Conservation (phyloP, 2,113 vertebrate genomes). For the Equus quagga region DNA sequence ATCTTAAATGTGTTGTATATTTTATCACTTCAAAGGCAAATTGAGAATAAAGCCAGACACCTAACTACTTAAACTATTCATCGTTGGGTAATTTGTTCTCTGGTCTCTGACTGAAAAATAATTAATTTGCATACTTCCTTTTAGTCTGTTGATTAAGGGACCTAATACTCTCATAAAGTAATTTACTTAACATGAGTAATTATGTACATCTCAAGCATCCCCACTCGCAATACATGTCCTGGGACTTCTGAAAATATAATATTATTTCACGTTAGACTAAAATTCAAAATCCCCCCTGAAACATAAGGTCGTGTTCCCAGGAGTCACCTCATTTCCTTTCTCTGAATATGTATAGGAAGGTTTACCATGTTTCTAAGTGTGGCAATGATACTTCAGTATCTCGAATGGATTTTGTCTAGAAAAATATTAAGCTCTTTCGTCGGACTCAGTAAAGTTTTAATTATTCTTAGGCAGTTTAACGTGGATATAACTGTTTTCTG, state of each 20-base stretch:
- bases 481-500: background rate
- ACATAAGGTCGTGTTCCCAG: background rate
- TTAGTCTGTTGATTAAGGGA: background rate
- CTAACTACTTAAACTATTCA: background rate
- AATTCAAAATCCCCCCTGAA: conserved; percentile 6
- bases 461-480: background rate
- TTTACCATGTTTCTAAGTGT: background rate
- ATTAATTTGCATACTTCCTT: conserved; percentile 43
- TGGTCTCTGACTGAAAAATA: conserved; percentile 13
- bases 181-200: background rate
- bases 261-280: background rate
- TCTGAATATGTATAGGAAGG: background rate
- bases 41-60: background rate
- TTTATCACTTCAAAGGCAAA: conserved; percentile 5
- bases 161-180: background rate
- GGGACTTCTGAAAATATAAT: conserved; percentile 1
- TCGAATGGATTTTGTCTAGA: background rate
- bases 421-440: background rate
- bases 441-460: background rate
- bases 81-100: conserved; percentile 37
- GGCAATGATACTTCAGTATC: background rate
- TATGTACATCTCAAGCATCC: background rate
- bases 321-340: conserved; percentile 17
- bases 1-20: background rate
- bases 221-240: background rate